phyloP scores from a whole-genome alignment of 2,113 vertebrate genomes.

The Rissa tridactyla region DNA sequence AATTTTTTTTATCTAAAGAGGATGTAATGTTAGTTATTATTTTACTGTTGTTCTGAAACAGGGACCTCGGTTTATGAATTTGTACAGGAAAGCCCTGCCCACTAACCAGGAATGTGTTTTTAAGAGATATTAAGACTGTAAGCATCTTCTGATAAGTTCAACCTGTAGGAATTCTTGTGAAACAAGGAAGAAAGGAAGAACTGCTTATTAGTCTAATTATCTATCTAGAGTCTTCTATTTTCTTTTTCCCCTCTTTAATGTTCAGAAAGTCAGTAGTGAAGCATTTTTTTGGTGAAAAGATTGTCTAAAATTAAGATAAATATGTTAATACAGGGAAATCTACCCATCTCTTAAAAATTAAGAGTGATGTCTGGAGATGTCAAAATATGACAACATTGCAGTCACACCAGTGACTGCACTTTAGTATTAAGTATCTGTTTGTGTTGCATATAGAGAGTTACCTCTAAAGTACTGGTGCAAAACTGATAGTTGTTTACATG shows the following conservation, averaged over 20 bases:
- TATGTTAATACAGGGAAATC: not conserved
- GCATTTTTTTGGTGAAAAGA: not conserved
- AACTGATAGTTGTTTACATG: not conserved
- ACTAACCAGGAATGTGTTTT: not conserved
- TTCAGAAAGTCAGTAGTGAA: not conserved
- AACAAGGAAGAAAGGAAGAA: not conserved
- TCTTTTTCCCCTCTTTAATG: not conserved
- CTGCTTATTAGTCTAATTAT: not conserved
- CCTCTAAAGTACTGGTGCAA: not conserved
- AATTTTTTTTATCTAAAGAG: not conserved
- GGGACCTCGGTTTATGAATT: not conserved
- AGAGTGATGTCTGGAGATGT: not conserved
- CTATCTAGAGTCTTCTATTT: not conserved
- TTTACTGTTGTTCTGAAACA: not conserved
- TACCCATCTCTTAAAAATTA: not conserved
- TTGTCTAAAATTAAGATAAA: not conserved
- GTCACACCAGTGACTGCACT: not conserved
- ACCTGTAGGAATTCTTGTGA: not conserved
- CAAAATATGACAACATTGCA: not conserved
- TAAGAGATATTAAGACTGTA: not conserved
- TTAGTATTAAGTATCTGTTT: not conserved
- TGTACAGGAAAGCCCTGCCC: not conserved
- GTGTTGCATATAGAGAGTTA: not conserved
- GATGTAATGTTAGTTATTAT: fast-evolving
- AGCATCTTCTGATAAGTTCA: not conserved